Percentiles rank a stretch among this genome's conserved stretches.
phyloP scores from a whole-genome alignment of 2,888 invertebrate species.

The Lasioglossum lativentre region DNA sequence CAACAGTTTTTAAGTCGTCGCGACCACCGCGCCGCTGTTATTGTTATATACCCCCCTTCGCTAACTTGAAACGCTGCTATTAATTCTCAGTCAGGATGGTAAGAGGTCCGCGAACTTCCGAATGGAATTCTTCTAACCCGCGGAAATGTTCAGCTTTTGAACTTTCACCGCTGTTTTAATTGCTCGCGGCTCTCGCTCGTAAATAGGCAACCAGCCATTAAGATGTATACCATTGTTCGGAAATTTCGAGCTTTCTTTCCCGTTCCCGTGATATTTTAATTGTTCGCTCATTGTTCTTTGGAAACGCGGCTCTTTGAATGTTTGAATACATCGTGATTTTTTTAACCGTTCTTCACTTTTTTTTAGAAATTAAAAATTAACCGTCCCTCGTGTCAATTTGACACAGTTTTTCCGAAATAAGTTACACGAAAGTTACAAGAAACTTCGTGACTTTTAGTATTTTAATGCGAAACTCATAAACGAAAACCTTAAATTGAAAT shows the following conservation, averaged over 20 bases:
- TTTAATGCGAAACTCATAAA: no score
- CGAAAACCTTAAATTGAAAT: no score
- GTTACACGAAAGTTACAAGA: no score
- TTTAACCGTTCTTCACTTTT: no score
- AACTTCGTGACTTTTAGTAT: no score
- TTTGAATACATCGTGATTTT: neutral
- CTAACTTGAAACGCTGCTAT: conserved; percentile 58
- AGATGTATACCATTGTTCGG: neutral
- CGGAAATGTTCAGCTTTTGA: conserved; percentile 14
- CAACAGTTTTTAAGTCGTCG: conserved; percentile 65
- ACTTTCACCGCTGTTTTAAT: neutral
- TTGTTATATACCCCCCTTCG: conserved; percentile 52
- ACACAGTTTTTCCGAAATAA: no score
- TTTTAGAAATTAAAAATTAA: no score
- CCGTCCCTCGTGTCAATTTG: no score
- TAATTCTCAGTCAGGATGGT: conserved; percentile 50
- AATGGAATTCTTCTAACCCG: neutral
- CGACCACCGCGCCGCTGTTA: conserved; percentile 17
- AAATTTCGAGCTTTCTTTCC: neutral
- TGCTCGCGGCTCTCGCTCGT: neutral
- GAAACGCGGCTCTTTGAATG: neutral
- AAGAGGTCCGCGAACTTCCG: conserved; percentile 5
- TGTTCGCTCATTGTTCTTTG: neutral
- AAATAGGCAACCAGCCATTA: neutral
- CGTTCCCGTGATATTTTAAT: neutral